Evolutionary conservation across 2,888 invertebrate genomes (phyloP).

Genomic region (Liopterus haemorrhoidalis): DNA sequence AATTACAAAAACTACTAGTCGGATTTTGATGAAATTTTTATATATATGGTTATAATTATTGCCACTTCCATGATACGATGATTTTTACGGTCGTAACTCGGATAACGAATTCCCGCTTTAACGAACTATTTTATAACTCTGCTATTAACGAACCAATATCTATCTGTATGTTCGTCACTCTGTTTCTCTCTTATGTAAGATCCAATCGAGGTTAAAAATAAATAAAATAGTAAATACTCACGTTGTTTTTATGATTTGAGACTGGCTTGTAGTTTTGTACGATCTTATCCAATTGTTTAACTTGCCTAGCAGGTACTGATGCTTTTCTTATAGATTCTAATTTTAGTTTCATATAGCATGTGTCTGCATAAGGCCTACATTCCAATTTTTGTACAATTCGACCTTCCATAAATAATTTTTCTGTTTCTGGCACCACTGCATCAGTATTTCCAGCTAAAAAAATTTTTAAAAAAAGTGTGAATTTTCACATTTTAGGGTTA

Average conservation of each 20-base stretch:
- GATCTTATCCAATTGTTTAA: conserved; percentile 78
- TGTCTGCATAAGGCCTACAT: conserved; percentile 84
- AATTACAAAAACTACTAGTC: no score
- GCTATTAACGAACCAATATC: no score
- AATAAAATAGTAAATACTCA: conserved; percentile 47
- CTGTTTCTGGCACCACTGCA: conserved; percentile 67
- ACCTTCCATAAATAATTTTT: conserved; percentile 86
- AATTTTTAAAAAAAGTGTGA: conserved; percentile 19
- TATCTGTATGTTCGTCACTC: no score
- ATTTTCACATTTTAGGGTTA: no score
- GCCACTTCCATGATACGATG: background rate
- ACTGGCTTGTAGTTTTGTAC: conserved; percentile 90
- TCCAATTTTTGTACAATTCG: conserved; percentile 94
- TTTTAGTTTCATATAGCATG: conserved; percentile 86
- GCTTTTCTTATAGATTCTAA: conserved; percentile 80
- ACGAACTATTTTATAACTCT: no score
- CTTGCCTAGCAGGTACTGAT: conserved; percentile 78
- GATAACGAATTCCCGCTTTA: no score
- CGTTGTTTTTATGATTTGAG: conserved; percentile 87
- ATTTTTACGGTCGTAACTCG: background rate
- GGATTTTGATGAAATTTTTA: no score
- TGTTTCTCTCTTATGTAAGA: no score
- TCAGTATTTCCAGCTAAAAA: conserved; percentile 56
- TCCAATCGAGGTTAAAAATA: background rate
- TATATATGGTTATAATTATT: no score